phyloP scores from a whole-genome alignment of 2,797 vertebrate genomes.

The Mormyrus proboscirostris region DNA sequence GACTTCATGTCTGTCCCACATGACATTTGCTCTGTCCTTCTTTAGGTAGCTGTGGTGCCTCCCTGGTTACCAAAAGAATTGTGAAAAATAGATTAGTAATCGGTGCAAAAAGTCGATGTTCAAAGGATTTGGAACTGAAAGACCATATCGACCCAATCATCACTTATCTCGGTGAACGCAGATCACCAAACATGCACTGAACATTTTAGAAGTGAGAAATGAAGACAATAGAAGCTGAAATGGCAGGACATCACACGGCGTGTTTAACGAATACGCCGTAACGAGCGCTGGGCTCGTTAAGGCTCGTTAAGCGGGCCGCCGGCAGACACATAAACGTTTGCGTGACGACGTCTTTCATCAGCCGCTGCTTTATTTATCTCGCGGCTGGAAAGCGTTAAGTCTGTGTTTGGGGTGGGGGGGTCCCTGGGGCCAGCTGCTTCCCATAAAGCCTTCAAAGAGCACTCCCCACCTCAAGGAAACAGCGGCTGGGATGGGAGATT shows the following conservation, averaged over 20 bases:
- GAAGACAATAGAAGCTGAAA: background rate
- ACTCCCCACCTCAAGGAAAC: background rate
- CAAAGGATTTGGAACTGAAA: background rate
- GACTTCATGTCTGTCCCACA: background rate
- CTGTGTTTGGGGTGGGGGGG: background rate
- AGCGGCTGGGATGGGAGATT: background rate
- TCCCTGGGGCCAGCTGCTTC: background rate
- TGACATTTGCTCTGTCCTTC: background rate
- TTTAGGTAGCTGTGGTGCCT: background rate
- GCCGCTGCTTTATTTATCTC: slow-evolving; percentile 6
- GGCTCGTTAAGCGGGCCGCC: background rate
- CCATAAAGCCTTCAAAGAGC: slow-evolving; percentile 14
- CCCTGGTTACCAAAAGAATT: background rate
- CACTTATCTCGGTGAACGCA: background rate
- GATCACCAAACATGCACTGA: background rate
- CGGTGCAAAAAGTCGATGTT: background rate
- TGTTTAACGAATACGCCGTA: background rate
- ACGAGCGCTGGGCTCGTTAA: background rate
- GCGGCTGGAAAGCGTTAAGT: background rate
- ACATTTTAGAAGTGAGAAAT: background rate
- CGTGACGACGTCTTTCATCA: slow-evolving; percentile 4
- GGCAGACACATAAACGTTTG: background rate
- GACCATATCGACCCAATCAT: background rate
- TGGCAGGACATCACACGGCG: background rate
- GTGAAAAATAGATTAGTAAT: background rate